Percentiles rank a stretch among this genome's conserved stretches.
Conservation (phyloP, 2,113 vertebrate species). For the Mus pahari region DNA sequence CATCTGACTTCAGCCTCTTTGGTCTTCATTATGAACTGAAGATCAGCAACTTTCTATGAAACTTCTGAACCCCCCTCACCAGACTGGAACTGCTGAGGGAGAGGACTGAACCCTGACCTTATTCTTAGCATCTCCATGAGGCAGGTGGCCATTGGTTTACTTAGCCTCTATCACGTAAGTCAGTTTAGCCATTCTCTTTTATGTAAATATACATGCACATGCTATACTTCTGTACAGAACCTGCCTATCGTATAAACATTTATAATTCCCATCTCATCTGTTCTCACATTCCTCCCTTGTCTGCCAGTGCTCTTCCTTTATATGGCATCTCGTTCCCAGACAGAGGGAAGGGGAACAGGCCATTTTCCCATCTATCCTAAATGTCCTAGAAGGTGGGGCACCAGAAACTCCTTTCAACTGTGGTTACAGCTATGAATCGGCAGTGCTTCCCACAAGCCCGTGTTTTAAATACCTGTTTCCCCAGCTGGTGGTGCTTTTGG, state of each 20-base stretch:
- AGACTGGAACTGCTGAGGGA: not conserved
- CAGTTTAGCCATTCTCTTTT: not conserved
- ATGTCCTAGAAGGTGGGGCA: conserved; percentile 51
- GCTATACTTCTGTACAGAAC: not conserved
- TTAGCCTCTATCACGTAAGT: not conserved
- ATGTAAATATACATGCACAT: not conserved
- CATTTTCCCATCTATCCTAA: conserved; percentile 68
- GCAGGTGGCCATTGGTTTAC: not conserved
- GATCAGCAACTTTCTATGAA: not conserved
- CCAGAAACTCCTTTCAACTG: not conserved
- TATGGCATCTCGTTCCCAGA: conserved; percentile 4
- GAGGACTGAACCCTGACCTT: not conserved
- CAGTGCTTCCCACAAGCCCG: not conserved
- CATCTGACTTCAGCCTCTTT: not conserved
- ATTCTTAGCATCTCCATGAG: not conserved
- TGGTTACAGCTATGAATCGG: not conserved
- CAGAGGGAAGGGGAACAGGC: conserved; percentile 58
- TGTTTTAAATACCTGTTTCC: not conserved
- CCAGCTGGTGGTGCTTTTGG: not conserved
- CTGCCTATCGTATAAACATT: not conserved
- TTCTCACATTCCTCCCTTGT: not conserved
- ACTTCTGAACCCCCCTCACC: not conserved
- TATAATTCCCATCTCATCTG: conserved; percentile 44
- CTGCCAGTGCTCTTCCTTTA: not conserved
- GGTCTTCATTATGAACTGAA: not conserved